Evolutionary conservation across 1,140 invertebrate genomes (phyloP).

Genomic region (Drosophila miranda): DNA sequence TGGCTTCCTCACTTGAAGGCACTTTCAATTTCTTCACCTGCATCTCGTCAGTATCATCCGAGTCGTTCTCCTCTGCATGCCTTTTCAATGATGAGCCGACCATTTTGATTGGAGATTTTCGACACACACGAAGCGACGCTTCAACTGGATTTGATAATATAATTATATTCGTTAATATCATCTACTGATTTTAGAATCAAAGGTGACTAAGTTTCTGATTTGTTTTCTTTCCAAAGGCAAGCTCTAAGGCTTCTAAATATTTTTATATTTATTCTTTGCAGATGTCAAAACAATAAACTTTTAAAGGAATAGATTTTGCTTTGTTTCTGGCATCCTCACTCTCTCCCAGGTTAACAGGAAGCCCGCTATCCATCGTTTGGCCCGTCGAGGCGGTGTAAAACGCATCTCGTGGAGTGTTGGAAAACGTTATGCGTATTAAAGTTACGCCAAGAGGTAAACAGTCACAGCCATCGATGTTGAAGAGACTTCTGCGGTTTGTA

Average conservation of each 20-base stretch:
- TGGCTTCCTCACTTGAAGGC: conserved; percentile 58
- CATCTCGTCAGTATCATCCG: conserved; percentile 62
- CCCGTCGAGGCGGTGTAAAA: too few relatives aligned
- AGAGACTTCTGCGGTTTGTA: too few relatives aligned
- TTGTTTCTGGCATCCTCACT: too few relatives aligned
- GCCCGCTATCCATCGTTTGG: too few relatives aligned
- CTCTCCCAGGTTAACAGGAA: too few relatives aligned
- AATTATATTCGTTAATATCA: conserved; percentile 5
- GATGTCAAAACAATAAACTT: too few relatives aligned
- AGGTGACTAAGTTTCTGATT: conserved; percentile 15
- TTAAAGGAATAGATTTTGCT: too few relatives aligned
- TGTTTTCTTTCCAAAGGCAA: conserved; percentile 20
- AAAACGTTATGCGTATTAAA: too few relatives aligned
- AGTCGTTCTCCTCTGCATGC: conserved; percentile 69
- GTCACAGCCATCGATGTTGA: too few relatives aligned
- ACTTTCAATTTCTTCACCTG: conserved; percentile 72
- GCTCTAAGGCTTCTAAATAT: not conserved
- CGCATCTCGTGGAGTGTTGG: too few relatives aligned
- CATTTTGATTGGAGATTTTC: conserved; percentile 46
- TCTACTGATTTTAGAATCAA: conserved; percentile 33
- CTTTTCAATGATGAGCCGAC: conserved; percentile 63
- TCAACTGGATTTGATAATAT: conserved; percentile 15
- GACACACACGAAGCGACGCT: conserved; percentile 19
- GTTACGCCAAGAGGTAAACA: too few relatives aligned
- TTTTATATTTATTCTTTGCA: too few relatives aligned